Evolutionary conservation across 2,888 invertebrate genomes (phyloP).

Genomic region (Rotaria magnacalcarata): DNA sequence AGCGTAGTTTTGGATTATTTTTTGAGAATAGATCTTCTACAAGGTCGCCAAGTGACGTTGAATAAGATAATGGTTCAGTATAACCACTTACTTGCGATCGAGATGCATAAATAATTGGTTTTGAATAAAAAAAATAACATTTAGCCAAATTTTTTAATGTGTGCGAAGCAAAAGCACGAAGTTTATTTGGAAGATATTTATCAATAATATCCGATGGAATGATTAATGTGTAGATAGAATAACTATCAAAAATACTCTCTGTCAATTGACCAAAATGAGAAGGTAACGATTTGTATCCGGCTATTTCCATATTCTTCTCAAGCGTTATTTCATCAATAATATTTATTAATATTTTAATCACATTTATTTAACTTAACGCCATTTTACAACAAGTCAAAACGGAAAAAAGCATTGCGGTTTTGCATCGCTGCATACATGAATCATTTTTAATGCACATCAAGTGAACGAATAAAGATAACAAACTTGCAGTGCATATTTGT

Average conservation of each 20-base stretch:
- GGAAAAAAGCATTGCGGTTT: no score
- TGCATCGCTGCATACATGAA: no score
- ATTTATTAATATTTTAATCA: no score
- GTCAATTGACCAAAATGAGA: not conserved
- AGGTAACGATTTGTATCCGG: not conserved
- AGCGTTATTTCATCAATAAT: no score
- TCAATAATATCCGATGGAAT: not conserved
- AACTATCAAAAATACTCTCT: not conserved
- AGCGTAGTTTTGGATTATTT: not conserved
- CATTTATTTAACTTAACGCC: no score
- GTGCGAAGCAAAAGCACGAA: not conserved
- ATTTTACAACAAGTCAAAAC: no score
- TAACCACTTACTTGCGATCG: not conserved
- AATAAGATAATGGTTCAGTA: not conserved
- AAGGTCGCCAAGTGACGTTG: not conserved
- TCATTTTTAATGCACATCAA: no score
- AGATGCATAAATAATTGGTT: not conserved
- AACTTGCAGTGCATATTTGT: no score
- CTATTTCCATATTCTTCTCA: no score
- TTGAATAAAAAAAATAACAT: constrained; percentile 13
- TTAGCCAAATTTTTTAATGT: not conserved
- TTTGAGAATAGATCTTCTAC: not conserved
- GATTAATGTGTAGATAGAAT: not conserved
- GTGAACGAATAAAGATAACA: no score
- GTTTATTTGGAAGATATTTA: not conserved